These are phyloP conservation scores for Odontamblyopus lacepedii DNA, from an alignment of 2,797 vertebrate species.

Conservation along the genomic window DNA sequence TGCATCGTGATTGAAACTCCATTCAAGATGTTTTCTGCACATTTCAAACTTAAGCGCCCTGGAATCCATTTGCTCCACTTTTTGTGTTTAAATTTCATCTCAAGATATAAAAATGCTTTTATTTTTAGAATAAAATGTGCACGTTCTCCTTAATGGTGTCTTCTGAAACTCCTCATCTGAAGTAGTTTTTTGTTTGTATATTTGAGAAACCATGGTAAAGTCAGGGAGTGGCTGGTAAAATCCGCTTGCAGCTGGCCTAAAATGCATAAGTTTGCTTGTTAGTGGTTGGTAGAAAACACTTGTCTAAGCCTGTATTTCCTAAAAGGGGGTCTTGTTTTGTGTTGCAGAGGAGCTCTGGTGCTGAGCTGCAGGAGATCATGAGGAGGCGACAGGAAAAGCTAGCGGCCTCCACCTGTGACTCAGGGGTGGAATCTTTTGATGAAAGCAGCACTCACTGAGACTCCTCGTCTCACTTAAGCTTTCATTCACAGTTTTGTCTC, in stretches of 20 bases:
- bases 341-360: conserved; percentile 81
- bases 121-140: too few species aligned
- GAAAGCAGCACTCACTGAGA: conserved; percentile 89
- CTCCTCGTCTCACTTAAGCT: background rate
- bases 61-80: background rate
- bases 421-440: conserved; percentile 95
- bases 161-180: too few species aligned
- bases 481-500: conserved; percentile 26
- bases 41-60: conserved; percentile 1
- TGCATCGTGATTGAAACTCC: conserved; percentile 24
- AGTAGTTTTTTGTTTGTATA: too few species aligned
- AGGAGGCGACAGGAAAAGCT: conserved; percentile 93
- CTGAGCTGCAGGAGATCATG: conserved; percentile 96
- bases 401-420: conserved; percentile 85
- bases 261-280: background rate
- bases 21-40: conserved; percentile 16
- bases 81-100: conserved; percentile 9
- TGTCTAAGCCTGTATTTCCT: background rate
- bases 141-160: too few species aligned
- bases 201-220: background rate
- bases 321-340: conserved; percentile 13
- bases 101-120: background rate
- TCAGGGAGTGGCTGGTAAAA: background rate
- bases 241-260: background rate
- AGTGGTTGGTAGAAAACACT: background rate